Conservation (phyloP, 2,113 vertebrate genomes). For the Diadophis punctatus region DNA sequence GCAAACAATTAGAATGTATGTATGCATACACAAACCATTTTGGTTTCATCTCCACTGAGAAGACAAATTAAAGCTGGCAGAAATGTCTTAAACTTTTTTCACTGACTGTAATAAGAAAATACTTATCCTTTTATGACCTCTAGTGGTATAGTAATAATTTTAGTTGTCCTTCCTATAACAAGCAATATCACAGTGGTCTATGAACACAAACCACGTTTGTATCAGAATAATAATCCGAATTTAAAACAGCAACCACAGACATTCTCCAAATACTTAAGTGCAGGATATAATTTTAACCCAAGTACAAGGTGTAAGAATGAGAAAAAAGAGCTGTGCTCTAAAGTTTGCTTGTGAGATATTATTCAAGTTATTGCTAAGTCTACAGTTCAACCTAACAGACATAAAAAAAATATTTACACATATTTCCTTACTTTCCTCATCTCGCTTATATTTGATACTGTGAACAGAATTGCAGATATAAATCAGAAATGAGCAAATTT, state of each 20-base stretch:
- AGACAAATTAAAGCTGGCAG: not conserved
- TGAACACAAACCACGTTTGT: not conserved
- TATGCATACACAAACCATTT: not conserved
- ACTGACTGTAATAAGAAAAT: not conserved
- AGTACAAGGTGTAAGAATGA: not conserved
- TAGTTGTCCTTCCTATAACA: not conserved
- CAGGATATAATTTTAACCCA: not conserved
- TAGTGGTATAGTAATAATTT: slow-evolving; percentile 45
- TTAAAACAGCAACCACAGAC: not conserved
- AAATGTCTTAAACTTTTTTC: not conserved
- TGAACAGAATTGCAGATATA: not conserved
- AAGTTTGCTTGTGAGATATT: not conserved
- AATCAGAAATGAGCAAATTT: not conserved
- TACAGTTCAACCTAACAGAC: not conserved
- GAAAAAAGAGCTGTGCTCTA: not conserved
- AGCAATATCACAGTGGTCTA: not conserved
- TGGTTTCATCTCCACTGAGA: not conserved
- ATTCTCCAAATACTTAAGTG: not conserved
- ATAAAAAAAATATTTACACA: not conserved
- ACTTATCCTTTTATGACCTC: slow-evolving; percentile 58
- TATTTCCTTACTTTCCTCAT: not conserved
- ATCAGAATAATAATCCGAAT: not conserved
- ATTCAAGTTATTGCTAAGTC: not conserved
- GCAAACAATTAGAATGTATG: slow-evolving; percentile 1
- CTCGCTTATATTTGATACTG: not conserved